These are phyloP conservation scores for Pituophis catenifer DNA, from an alignment of 2,113 vertebrate genomes.

Conservation along the genomic window DNA sequence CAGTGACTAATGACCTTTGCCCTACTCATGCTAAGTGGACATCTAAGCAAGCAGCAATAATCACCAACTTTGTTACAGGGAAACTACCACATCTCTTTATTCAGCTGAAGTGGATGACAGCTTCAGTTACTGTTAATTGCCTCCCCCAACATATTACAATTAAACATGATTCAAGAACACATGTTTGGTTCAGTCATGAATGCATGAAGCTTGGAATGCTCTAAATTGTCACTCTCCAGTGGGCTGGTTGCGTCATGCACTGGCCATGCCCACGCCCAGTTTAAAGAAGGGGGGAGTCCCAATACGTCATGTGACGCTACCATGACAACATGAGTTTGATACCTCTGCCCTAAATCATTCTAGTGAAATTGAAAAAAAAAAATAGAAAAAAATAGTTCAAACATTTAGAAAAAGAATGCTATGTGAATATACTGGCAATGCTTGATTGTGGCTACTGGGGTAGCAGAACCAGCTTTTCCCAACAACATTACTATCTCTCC, in stretches of 20 bases:
- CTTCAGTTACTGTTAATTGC: background rate
- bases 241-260: too few relatives aligned
- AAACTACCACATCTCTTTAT: background rate
- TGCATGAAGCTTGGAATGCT: background rate
- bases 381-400: background rate
- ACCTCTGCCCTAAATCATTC: too few relatives aligned
- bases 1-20: background rate
- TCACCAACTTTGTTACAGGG: background rate
- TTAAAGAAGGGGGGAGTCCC: too few relatives aligned
- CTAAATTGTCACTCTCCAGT: background rate
- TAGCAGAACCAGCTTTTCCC: background rate
- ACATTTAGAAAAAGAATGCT: background rate
- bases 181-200: background rate
- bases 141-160: background rate
- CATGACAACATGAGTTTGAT: too few relatives aligned
- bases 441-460: background rate
- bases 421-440: background rate
- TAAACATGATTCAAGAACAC: background rate
- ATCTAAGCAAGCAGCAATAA: background rate
- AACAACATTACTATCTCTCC: too few relatives aligned
- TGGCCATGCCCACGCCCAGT: too few relatives aligned
- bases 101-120: background rate
- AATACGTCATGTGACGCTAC: too few relatives aligned
- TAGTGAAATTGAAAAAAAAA: background rate
- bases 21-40: background rate